Base-by-base conservation (phyloP, 2,888 invertebrate species). In the Lacanobia oleracea region DNA sequence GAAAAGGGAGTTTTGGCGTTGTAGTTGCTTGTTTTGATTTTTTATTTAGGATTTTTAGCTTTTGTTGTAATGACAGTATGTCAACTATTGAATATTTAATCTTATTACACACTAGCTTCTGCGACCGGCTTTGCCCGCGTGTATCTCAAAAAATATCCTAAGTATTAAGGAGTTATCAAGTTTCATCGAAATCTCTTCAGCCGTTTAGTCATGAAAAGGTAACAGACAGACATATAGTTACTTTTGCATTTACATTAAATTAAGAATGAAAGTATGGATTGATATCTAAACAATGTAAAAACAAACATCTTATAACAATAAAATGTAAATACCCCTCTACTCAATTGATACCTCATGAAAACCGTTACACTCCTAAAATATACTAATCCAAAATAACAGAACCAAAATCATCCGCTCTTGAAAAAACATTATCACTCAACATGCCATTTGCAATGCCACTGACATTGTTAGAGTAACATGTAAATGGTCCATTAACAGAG, bases 401-500 rank as follows among this genome's bases (percentile, higher is more conserved):
- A 27, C 50, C 1, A 54, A 60, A 54, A 51, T n/a, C 51, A 8
- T 40, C 40, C 12, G 53, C 27, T 54, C 63, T 69, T 77, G 70
- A 63, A 59, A 21, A n/a, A 21, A 7, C 43, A 68, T 77, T 40
- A 68, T 8, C 59, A 54, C 48, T 16, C 57, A 54, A 40, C 12
- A 56, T 33, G 45, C 56, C 51, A 64, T 77, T 77, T 53, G 40
- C 2, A 40, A 16, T 37, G 27, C 18, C 18, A 54, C 27, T 61
- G 51, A 2, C 33, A 62, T 48, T 62, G 51, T 66, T 21, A 62
- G 2, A 51, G 16, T 60, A 37, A 23, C 53, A 33, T 56, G 59
- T 57, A n/a, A 77, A 60, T 45, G 12, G 37, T 9, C 77, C 60
- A 68, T 77, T 64, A 40, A 10, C 33, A 3, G 12, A 27, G 23